A percentile compares a stretch with the other conserved stretches of the same genome.
Evolutionary conservation across 2,113 vertebrate species (phyloP).

Genomic region (Zosterops pallidus): DNA sequence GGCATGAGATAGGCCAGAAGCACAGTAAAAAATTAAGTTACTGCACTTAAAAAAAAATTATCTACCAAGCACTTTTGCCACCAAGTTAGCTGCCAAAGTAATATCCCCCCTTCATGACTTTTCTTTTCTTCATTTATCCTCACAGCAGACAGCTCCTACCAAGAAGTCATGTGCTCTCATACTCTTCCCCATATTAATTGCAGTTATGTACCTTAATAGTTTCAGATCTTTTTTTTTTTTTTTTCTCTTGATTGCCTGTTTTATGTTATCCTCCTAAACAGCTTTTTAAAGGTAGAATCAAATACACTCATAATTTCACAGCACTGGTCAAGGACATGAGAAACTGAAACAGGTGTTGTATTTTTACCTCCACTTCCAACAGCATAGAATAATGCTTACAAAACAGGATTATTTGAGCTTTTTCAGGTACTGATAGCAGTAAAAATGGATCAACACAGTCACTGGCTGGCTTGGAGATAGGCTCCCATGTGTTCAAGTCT

Average conservation of each 20-base stretch:
- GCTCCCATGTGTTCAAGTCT: not conserved
- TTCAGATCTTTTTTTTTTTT: not conserved
- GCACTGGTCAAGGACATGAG: not conserved
- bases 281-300: not conserved
- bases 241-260: not conserved
- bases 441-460: not conserved
- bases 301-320: not conserved
- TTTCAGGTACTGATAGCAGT: not conserved
- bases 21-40: constrained; percentile 28
- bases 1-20: not conserved
- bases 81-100: not conserved
- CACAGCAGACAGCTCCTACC: not conserved
- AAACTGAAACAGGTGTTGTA: not conserved
- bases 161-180: constrained; percentile 20
- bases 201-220: not conserved
- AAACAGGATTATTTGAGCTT: not conserved
- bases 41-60: constrained; percentile 46
- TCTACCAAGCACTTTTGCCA: constrained; percentile 27
- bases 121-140: constrained; percentile 5
- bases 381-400: not conserved
- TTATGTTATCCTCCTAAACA: not conserved
- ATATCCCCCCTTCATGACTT: not conserved
- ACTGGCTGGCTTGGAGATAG: not conserved
- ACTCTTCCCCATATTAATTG: not conserved
- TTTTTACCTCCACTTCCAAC: not conserved